These are phyloP conservation scores for Speoplatyrhinus poulsoni DNA, from an alignment of 2,113 vertebrate genomes.

Conservation along the genomic window DNA sequence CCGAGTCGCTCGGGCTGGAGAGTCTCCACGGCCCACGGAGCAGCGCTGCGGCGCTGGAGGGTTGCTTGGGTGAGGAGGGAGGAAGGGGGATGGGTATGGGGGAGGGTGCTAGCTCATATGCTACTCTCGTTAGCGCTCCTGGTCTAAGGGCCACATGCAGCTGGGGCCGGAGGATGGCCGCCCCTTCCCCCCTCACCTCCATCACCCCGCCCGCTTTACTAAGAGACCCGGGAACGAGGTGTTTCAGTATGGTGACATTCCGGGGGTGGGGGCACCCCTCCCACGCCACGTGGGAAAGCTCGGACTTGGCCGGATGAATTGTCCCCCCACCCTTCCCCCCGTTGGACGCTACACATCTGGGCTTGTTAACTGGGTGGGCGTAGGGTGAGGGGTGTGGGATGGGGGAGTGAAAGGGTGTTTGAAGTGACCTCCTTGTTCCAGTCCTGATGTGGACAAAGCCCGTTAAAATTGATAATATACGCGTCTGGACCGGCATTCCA, in stretches of 20 bases:
- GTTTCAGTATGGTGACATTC: slow-evolving; percentile 45
- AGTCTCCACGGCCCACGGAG: slow-evolving; percentile 28
- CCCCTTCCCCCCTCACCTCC: too few species aligned
- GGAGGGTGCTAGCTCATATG: slow-evolving; percentile 38
- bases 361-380: slow-evolving; percentile 48
- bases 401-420: slow-evolving; percentile 38
- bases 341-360: slow-evolving; percentile 63
- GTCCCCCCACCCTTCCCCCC: slow-evolving; percentile 15
- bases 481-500: slow-evolving; percentile 45
- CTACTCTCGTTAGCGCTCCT: slow-evolving; percentile 40
- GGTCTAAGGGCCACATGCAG: slow-evolving; percentile 23
- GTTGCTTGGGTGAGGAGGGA: not conserved
- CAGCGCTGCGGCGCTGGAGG: slow-evolving; percentile 18
- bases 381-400: not conserved
- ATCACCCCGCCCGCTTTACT: slow-evolving; percentile 14
- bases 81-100: not conserved
- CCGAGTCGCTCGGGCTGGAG: slow-evolving; percentile 42
- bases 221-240: slow-evolving; percentile 13
- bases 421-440: slow-evolving; percentile 57
- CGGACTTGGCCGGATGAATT: slow-evolving; percentile 53
- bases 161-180: slow-evolving; percentile 26
- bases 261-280: slow-evolving; percentile 1
- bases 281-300: slow-evolving; percentile 7
- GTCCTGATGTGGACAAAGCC: slow-evolving; percentile 31
- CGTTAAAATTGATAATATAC: slow-evolving; percentile 59